Evolutionary conservation across 2,888 invertebrate genomes (phyloP).

Genomic region (Alviniconcha strummeri): DNA sequence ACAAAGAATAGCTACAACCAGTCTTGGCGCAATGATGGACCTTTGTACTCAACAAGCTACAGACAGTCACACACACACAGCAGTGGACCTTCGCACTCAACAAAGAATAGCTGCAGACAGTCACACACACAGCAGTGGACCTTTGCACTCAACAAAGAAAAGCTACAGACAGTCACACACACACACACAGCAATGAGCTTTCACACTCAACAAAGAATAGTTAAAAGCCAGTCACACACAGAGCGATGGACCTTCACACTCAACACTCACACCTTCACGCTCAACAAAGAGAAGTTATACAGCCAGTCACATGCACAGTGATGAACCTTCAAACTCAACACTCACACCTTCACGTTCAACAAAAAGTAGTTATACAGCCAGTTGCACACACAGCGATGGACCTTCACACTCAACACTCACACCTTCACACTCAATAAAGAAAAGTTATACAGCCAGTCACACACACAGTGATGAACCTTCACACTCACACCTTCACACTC

Average conservation of each 20-base stretch:
- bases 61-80: slow-evolving; percentile 79
- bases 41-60: slow-evolving; percentile 77
- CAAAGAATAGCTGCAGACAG: slow-evolving; percentile 74
- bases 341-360: too few relatives aligned
- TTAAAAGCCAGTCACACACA: slow-evolving; percentile 76
- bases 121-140: slow-evolving; percentile 82
- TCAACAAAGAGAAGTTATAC: too few relatives aligned
- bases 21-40: too few relatives aligned
- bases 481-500: too few relatives aligned
- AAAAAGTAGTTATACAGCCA: too few relatives aligned
- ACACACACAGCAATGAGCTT: slow-evolving; percentile 82
- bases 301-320: slow-evolving; percentile 78
- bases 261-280: too few relatives aligned
- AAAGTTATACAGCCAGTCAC: too few relatives aligned
- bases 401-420: too few relatives aligned
- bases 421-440: too few relatives aligned
- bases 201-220: slow-evolving; percentile 70
- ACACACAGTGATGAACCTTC: background rate
- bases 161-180: slow-evolving; percentile 79
- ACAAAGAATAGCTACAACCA: slow-evolving; percentile 77
- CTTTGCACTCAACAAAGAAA: slow-evolving; percentile 71
- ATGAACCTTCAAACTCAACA: slow-evolving; percentile 76
- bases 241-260: slow-evolving; percentile 47
- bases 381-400: slow-evolving; percentile 38
- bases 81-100: slow-evolving; percentile 79